Percentiles rank a stretch among this genome's conserved stretches.
Evolutionary conservation across 2,113 vertebrate genomes (phyloP).

Genomic region (Aramus guarauna): DNA sequence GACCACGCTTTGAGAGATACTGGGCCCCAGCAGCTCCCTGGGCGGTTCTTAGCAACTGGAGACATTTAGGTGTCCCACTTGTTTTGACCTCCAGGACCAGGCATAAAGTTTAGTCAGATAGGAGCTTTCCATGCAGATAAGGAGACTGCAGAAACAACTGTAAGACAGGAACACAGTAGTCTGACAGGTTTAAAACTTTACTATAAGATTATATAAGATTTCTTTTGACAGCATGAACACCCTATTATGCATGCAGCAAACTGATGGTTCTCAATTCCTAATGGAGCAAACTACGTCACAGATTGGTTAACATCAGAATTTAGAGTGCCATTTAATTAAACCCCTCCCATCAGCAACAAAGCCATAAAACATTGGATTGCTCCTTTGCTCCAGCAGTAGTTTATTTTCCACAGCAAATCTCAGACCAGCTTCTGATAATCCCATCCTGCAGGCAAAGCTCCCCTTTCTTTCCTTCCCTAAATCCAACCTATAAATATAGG

Average conservation of each 20-base stretch:
- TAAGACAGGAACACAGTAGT: not conserved
- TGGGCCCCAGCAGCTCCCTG: not conserved
- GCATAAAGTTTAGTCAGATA: not conserved
- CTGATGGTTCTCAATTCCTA: not conserved
- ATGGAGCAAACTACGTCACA: not conserved
- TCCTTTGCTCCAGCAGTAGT: not conserved
- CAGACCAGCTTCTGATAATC: constrained; percentile 25
- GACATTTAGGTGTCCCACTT: not conserved
- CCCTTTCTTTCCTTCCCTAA: not conserved
- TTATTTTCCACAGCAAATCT: constrained; percentile 13
- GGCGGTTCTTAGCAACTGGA: not conserved
- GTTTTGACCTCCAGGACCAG: not conserved
- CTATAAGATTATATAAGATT: not conserved
- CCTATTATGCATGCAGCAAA: not conserved
- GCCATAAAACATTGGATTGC: not conserved
- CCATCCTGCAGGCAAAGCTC: not conserved
- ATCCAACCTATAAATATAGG: not conserved
- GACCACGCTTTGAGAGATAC: not conserved
- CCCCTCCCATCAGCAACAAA: not conserved
- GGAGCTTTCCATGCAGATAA: not conserved
- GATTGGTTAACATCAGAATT: not conserved
- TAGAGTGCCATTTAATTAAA: not conserved
- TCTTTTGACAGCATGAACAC: not conserved
- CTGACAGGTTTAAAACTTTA: not conserved
- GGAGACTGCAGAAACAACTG: not conserved